These are phyloP conservation scores for Nowickia ferox DNA, from an alignment of 2,888 invertebrate genomes.

Conservation along the genomic window DNA sequence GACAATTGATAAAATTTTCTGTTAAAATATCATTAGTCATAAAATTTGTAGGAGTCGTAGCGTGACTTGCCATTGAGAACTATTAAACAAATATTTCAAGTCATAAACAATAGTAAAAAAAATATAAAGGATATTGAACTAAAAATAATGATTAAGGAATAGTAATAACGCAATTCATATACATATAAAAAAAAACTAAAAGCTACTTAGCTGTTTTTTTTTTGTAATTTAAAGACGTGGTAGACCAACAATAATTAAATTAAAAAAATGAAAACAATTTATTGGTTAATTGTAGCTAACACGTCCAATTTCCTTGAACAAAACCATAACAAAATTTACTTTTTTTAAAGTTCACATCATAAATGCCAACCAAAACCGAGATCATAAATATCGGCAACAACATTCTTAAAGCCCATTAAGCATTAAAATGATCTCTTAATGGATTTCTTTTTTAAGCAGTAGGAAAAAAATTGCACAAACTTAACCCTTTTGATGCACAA, in stretches of 20 bases:
- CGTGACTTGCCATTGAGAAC: constrained; percentile 34
- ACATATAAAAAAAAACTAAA: too few species aligned
- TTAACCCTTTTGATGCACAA: constrained; percentile 61
- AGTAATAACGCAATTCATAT: too few species aligned
- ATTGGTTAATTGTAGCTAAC: neutral
- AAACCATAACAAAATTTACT: constrained; percentile 52
- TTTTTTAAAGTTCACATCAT: constrained; percentile 36
- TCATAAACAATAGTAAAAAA: neutral
- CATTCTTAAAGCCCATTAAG: constrained; percentile 63
- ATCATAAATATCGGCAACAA: constrained; percentile 67
- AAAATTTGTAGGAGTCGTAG: constrained; percentile 67
- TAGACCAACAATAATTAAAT: too few species aligned
- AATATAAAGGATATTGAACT: constrained; percentile 29
- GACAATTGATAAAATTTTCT: constrained; percentile 79
- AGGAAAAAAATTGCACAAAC: constrained; percentile 39
- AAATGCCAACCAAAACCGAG: constrained; percentile 56
- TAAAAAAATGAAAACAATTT: constrained; percentile 4
- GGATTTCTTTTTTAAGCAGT: constrained; percentile 39
- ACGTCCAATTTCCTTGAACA: neutral
- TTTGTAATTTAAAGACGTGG: too few species aligned
- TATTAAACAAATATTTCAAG: constrained; percentile 11
- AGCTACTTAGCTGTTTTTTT: too few species aligned
- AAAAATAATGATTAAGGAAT: neutral
- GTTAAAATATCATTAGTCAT: constrained; percentile 80
- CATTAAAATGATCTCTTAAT: constrained; percentile 69